A percentile compares a stretch with the other conserved stretches of the same genome.
Evolutionary conservation across 2,888 invertebrate genomes (phyloP).

Genomic region (Melanophora roralis): DNA sequence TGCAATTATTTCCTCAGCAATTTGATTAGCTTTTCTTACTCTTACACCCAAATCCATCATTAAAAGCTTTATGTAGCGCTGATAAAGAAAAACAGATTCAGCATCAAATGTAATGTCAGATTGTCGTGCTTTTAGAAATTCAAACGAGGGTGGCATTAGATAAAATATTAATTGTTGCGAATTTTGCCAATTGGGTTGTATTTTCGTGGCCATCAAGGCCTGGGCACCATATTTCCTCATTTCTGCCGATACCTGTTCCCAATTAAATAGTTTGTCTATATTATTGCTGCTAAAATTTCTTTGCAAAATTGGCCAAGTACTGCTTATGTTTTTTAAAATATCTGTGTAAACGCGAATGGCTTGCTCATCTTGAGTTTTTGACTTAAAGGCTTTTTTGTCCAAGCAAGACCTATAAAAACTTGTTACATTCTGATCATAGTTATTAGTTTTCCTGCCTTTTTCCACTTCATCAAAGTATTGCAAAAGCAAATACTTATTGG

Average conservation of each 20-base stretch:
- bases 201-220: conserved; percentile 68
- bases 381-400: conserved; percentile 48
- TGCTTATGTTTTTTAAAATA: conserved; percentile 60
- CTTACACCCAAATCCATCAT: conserved; percentile 70
- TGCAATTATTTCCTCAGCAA: conserved; percentile 68
- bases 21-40: conserved; percentile 68
- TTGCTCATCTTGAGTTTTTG: conserved; percentile 46
- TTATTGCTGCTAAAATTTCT: conserved; percentile 42
- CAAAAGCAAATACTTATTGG: conserved; percentile 67
- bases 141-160: conserved; percentile 68
- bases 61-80: conserved; percentile 71
- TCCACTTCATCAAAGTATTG: conserved; percentile 63
- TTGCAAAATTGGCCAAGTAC: conserved; percentile 70
- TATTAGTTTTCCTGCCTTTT: neutral
- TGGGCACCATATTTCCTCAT: conserved; percentile 70
- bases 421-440: conserved; percentile 16
- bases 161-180: conserved; percentile 70
- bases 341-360: conserved; percentile 66
- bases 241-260: conserved; percentile 68
- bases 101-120: conserved; percentile 55
- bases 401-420: conserved; percentile 69
- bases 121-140: conserved; percentile 62
- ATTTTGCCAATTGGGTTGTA: conserved; percentile 73
- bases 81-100: conserved; percentile 67
- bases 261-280: conserved; percentile 64